Evolutionary conservation across 2,797 vertebrate genomes (phyloP), one percentile per base, ranked within the genome.

Genomic region (Alfaro cultratus): DNA sequence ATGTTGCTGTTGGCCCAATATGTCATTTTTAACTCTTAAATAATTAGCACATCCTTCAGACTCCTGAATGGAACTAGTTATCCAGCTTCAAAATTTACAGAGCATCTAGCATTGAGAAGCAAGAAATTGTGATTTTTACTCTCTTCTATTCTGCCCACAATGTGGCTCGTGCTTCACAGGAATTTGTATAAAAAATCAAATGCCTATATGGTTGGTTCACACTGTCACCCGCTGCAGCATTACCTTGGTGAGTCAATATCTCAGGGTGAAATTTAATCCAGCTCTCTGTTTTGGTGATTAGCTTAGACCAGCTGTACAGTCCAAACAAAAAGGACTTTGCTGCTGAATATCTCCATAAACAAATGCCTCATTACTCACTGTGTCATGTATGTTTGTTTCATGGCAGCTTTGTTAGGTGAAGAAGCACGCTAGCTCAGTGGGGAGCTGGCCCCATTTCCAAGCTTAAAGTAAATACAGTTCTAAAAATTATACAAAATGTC

Each of bases 281-380:
- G 43, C 74, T 67, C 74, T 81, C 43, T 84, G 77, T 83, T 88
- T 82, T 83, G 74, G 80, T 18, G 16, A 72, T 82, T 46, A 79
- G 39, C 79, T 81, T 51, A 60, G 62, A 49, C 62, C 78, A 85
- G 85, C 76, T 86, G 79, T 80, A 26, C 53, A 67, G 16, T 83
- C 79, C 75, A 91, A 89, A 91, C 88, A 86, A 85, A 84, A 74
- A 34, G 18, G 43, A 85, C 49, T 83, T 86, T 85, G 46, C 76
- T 86, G 80, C 78, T 80, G 75, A 89, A 85, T 75, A 77, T 49
- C 70, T 77, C 75, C 79, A 77, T 85, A 87, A 90, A 85, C 79
- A 90, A 86, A 85, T 53, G 34, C 8, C 4, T 74, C 75, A 39
- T 53, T 55, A 7, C 34, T 79, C 1, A 29, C 78, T 49, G 29